Percentiles rank a stretch among this genome's conserved stretches.
Conservation (phyloP, 2,113 vertebrate genomes). For the Eudyptes chrysolophus region DNA sequence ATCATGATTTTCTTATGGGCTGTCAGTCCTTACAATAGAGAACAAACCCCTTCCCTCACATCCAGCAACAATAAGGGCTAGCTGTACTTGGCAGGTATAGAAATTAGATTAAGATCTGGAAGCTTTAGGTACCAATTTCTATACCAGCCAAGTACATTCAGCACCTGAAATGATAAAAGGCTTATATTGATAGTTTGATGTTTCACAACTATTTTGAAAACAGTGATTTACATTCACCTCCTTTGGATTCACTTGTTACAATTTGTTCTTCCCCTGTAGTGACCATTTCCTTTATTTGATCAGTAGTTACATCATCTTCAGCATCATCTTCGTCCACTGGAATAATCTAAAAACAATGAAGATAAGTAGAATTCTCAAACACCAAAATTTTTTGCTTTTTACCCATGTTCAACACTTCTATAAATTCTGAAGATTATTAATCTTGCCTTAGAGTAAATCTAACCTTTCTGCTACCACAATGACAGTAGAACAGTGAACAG, state of each 20-base stretch:
- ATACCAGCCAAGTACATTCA: neutral
- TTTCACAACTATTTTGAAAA: neutral
- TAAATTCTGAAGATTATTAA: neutral
- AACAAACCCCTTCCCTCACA: neutral
- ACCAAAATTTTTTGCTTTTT: neutral
- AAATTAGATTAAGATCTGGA: neutral
- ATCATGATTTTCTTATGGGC: neutral
- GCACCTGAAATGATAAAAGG: neutral
- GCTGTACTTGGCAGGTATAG: neutral
- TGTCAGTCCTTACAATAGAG: neutral
- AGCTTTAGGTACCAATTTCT: too few relatives aligned
- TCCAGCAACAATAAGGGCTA: neutral
- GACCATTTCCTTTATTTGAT: slow-evolving; percentile 40
- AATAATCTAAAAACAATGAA: slow-evolving; percentile 51
- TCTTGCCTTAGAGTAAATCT: neutral
- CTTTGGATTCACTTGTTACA: slow-evolving; percentile 68
- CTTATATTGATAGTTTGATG: neutral
- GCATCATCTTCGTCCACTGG: slow-evolving; percentile 47
- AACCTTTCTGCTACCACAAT: neutral
- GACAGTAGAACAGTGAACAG: neutral
- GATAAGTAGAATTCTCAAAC: neutral
- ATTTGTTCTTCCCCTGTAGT: slow-evolving; percentile 21
- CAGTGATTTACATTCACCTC: slow-evolving; percentile 70
- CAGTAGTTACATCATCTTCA: neutral
- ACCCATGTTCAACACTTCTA: neutral